These are phyloP conservation scores for Marmota flaviventris DNA, from an alignment of 2,113 vertebrate genomes.

Conservation along the genomic window DNA sequence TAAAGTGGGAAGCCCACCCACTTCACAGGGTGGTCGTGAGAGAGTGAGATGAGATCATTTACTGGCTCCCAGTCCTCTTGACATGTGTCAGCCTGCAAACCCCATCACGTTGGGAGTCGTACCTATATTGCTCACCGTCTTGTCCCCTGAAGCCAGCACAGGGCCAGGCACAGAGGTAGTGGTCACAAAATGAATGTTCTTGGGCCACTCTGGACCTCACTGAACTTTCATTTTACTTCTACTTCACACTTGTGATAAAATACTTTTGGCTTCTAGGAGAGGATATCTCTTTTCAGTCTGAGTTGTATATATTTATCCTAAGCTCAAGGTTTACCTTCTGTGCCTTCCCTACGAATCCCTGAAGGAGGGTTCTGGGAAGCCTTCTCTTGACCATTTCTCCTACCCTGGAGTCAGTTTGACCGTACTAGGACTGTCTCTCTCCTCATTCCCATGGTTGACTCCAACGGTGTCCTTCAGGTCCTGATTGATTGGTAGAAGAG, in stretches of 20 bases:
- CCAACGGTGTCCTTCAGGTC: neutral
- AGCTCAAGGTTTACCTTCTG: neutral
- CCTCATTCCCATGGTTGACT: neutral
- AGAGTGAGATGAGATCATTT: neutral
- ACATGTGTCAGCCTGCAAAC: neutral
- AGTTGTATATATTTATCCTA: neutral
- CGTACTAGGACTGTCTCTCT: neutral
- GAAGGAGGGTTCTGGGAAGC: neutral
- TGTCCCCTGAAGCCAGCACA: neutral
- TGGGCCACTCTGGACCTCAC: neutral
- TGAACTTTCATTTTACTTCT: neutral
- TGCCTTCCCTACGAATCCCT: neutral
- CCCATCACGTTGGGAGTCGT: neutral
- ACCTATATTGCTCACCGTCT: rapidly evolving
- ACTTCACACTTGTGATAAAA: neutral
- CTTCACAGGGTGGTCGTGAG: neutral
- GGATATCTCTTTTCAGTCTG: neutral
- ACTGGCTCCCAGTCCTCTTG: neutral
- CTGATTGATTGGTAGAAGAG: neutral
- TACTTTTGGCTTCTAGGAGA: neutral
- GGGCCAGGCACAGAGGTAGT: rapidly evolving
- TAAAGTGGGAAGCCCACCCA: neutral
- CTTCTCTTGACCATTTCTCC: neutral
- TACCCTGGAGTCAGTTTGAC: neutral
- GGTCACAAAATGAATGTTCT: neutral